Evolutionary conservation across 2,888 invertebrate species (phyloP).

Genomic region (Drosophila meridiana): DNA sequence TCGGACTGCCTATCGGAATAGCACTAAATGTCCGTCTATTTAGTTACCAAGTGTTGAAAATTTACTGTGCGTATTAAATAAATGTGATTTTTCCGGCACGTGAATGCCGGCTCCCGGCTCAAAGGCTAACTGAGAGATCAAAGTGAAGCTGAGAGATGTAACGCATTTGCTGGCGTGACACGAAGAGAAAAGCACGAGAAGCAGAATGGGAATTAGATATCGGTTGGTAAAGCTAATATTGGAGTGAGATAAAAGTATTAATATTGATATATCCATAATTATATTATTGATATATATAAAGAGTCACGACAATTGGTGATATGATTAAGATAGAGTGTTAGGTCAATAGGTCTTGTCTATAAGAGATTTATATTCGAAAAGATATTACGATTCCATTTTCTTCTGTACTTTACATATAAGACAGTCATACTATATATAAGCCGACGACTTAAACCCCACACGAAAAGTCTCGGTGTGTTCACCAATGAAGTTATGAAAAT

Average conservation of each 20-base stretch:
- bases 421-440: too few species aligned
- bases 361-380: too few species aligned
- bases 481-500: too few species aligned
- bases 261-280: not conserved
- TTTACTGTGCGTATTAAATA: slow-evolving; percentile 78
- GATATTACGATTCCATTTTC: too few species aligned
- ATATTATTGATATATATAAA: too few species aligned
- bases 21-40: slow-evolving; percentile 77
- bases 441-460: too few species aligned
- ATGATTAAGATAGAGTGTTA: too few species aligned
- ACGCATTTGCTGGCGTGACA: slow-evolving; percentile 7
- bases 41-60: slow-evolving; percentile 76
- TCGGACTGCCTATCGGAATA: slow-evolving; percentile 57
- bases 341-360: too few species aligned
- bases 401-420: too few species aligned
- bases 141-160: not conserved
- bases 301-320: too few species aligned
- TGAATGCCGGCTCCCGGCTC: slow-evolving; percentile 42
- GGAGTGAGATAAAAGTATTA: not conserved
- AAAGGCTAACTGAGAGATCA: slow-evolving; percentile 26
- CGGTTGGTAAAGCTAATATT: not conserved
- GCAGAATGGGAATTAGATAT: not conserved
- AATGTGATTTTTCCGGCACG: slow-evolving; percentile 77
- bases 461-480: too few species aligned
- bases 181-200: not conserved